Conservation (phyloP, 2,113 vertebrate species). For the Colistium nudipinnis region DNA sequence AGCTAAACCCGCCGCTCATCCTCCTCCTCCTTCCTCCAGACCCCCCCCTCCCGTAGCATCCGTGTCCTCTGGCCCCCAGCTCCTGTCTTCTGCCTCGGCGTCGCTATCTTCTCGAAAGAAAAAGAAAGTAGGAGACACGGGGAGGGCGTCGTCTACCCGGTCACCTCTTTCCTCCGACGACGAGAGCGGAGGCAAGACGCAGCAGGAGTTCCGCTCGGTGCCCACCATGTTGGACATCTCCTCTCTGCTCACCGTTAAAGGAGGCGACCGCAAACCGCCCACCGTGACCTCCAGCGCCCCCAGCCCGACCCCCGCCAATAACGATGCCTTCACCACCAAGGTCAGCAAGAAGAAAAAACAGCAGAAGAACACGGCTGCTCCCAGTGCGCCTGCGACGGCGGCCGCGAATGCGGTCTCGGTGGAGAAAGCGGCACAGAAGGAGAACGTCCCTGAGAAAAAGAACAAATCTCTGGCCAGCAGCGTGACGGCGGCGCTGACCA, state of each 20-base stretch:
- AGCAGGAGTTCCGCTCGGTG: conserved; percentile 83
- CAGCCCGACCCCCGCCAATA: conserved; percentile 27
- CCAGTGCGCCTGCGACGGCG: neutral
- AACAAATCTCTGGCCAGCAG: conserved; percentile 41
- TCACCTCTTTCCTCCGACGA: conserved; percentile 71
- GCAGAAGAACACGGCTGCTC: conserved; percentile 54
- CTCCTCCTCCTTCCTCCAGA: conserved; percentile 58
- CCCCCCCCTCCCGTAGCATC: conserved; percentile 41
- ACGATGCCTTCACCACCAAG: conserved; percentile 79
- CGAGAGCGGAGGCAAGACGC: conserved; percentile 77
- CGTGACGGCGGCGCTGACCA: conserved; percentile 18
- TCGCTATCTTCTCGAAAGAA: conserved; percentile 76
- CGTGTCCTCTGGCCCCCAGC: conserved; percentile 57
- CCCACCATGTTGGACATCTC: conserved; percentile 90
- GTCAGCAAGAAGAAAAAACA: conserved; percentile 88
- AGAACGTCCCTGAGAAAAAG: conserved; percentile 82
- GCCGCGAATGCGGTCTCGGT: neutral
- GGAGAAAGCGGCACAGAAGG: conserved; percentile 54
- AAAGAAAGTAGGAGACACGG: conserved; percentile 77
- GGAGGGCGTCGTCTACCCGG: conserved; percentile 68
- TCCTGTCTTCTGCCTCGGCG: conserved; percentile 55
- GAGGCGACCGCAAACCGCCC: conserved; percentile 60
- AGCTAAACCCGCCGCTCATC: conserved; percentile 76
- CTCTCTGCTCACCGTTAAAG: conserved; percentile 85
- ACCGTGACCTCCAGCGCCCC: conserved; percentile 55